Evolutionary conservation across 1,140 invertebrate genomes (phyloP).

Genomic region (Drosophila aff.): DNA sequence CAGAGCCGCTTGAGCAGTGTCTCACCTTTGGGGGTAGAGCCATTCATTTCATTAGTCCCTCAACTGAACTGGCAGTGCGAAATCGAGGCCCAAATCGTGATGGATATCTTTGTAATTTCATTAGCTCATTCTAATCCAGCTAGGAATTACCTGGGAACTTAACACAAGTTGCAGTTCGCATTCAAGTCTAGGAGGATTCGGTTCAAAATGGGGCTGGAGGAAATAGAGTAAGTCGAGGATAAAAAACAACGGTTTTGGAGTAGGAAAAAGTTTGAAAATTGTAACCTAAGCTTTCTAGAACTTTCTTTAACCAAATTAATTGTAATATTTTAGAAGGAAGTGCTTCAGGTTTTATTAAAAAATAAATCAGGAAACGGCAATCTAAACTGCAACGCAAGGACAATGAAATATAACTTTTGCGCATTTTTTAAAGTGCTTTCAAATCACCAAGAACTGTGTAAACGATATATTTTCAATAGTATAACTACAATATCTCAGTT

Average conservation of each 20-base stretch:
- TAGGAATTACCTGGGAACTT: background rate
- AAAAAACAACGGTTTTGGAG: too few relatives aligned
- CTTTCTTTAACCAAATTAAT: too few relatives aligned
- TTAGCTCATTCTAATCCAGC: conserved; percentile 16
- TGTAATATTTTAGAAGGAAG: too few relatives aligned
- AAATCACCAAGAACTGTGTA: background rate
- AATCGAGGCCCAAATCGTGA: conserved; percentile 25
- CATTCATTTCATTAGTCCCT: conserved; percentile 49
- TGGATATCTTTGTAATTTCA: conserved; percentile 49
- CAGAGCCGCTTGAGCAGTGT: conserved; percentile 27
- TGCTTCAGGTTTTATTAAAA: background rate
- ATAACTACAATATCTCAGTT: too few relatives aligned
- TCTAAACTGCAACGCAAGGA: too few relatives aligned
- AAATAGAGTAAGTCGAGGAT: conserved; percentile 28
- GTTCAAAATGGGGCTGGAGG: conserved; percentile 51
- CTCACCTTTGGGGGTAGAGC: conserved; percentile 3
- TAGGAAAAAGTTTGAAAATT: background rate
- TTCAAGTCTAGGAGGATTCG: conserved; percentile 8
- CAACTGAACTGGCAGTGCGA: conserved; percentile 19
- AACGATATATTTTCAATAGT: too few relatives aligned
- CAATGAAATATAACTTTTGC: background rate
- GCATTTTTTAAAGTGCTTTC: background rate
- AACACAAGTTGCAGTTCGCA: conserved; percentile 32
- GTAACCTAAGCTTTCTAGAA: background rate
- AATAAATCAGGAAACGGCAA: background rate